Base-by-base conservation (phyloP, 2,888 invertebrate genomes). In the Limnephilus rhombicus region DNA sequence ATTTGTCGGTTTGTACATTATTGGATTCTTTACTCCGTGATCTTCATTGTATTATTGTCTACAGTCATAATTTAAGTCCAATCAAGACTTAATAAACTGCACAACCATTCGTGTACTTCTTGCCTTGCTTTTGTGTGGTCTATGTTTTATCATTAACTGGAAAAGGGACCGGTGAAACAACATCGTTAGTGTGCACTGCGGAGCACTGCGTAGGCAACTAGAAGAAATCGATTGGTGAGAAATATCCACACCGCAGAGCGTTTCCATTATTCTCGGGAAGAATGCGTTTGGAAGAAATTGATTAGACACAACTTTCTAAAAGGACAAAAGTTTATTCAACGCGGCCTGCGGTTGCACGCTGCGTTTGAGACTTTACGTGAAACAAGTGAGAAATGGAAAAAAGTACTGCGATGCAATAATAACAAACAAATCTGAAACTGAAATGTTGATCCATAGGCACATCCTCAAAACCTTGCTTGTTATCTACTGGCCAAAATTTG, bases 231-330 rank as follows among this genome's bases (percentile, higher is more conserved):
- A 89, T 89, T 37, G 89, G 31, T 81, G 45, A 80, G 80, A 89
- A n/a, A 81, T 89, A 89, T 37, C 80, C 81, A 37, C 89, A 37
- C 80, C 81, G n/a, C 81, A 37, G 80, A 34, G 80, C 81, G n/a
- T 89, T 89, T 80, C 80, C 80, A 80, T 81, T 80, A 89, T 89
- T 81, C 81, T 80, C 18, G 89, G 89, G 41, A 89, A 89, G 80
- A 89, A 89, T 89, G 81, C 41, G 89, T 89, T 81, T 81, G 89
- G 37, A 83, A 91, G 41, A 86, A 92, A 89, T 68, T 82, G 86
- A 91, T 92, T 91, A 41, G 92, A 49, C 90, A 85, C 91, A 89
- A 92, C 92, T 92, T 92, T 92, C 92, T 91, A 92, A 92, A 91
- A 45, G 89, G 90, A 90, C 91, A 89, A 91, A 89, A 85, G 80